Base-by-base conservation (phyloP, 1,140 invertebrate genomes). In the Drosophila sp. region DNA sequence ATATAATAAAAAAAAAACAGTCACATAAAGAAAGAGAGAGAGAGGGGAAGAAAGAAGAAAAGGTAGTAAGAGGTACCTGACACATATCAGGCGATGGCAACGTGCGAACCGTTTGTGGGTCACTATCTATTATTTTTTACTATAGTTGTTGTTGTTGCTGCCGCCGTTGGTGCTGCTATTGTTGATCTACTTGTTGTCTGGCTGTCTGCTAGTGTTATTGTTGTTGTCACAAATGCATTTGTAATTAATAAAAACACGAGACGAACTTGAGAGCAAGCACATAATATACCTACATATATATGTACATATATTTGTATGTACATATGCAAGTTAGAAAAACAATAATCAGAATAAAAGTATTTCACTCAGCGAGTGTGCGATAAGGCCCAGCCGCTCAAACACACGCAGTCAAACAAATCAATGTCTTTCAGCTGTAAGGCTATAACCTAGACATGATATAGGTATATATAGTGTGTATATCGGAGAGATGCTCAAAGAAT, bases 201-300 rank as follows among this genome's bases (percentile, higher is more conserved):
- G 38, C 25, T 47, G 41, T 62, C 41, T 47, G 57, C 35, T 62
- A 61, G 66, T 69, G 72, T 57, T 61, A 70, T 60, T 76, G 60
- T 67, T 60, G 44, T 72, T 66, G 61, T 65, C 74, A 40, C 67
- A 76, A 50, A 54, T 71, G 61, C 60, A 77, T 23, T 57, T 72
- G 68, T 47, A 77, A 77, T 77, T 77, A 77, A 71, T 78, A 77
- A 62, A 61, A 58, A 47, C 44, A 57, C 62, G 17, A 65, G 47
- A 72, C 75, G 57, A 77, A 78, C 60, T 70, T 76, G 66, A 70
- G 65, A 50, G 44, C 44, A 50, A 50, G 23, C 7, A 25, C 23
- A 50, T 7, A 27, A 50, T 27, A 27, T 8, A 50, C 7, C 1
- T 17, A 44, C 1, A 7, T 23, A 44, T 41, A 17, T 40, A 40